Conservation (phyloP, 2,888 invertebrate genomes). For the Hirtodrosophila alboralis region DNA sequence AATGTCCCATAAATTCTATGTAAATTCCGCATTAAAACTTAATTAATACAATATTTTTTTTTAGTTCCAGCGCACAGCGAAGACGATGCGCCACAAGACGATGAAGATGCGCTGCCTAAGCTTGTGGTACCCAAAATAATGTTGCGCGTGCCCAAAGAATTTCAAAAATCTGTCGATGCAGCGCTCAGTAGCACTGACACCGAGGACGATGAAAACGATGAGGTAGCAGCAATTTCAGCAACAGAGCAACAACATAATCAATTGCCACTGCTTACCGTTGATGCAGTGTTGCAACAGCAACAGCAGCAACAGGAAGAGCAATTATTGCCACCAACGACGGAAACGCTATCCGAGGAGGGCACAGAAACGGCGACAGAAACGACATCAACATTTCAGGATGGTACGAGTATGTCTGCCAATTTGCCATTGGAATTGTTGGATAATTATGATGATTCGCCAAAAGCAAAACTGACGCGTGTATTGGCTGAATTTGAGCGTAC, state of each 20-base stretch:
- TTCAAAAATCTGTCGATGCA: constrained; percentile 84
- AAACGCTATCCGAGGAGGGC: constrained; percentile 40
- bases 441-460: constrained; percentile 57
- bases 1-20: too few species aligned
- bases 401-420: constrained; percentile 10
- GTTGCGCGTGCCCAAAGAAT: constrained; percentile 87
- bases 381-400: constrained; percentile 40
- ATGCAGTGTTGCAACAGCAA: constrained; percentile 45
- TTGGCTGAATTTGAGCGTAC: constrained; percentile 82
- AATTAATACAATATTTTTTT: constrained; percentile 1
- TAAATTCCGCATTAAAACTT: neutral
- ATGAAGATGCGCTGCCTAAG: constrained; percentile 43
- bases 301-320: constrained; percentile 13
- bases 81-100: constrained; percentile 15
- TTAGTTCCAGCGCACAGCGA: constrained; percentile 51
- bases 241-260: neutral
- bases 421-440: constrained; percentile 10
- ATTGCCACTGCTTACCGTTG: constrained; percentile 29
- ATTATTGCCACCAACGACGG: neutral
- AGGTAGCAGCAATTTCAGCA: constrained; percentile 11
- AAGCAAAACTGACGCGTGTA: constrained; percentile 71
- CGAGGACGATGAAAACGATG: constrained; percentile 76
- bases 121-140: constrained; percentile 88
- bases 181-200: constrained; percentile 82
- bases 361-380: constrained; percentile 56